Conservation (phyloP, 1,140 invertebrate species). For the Drosophila micromelanica region DNA sequence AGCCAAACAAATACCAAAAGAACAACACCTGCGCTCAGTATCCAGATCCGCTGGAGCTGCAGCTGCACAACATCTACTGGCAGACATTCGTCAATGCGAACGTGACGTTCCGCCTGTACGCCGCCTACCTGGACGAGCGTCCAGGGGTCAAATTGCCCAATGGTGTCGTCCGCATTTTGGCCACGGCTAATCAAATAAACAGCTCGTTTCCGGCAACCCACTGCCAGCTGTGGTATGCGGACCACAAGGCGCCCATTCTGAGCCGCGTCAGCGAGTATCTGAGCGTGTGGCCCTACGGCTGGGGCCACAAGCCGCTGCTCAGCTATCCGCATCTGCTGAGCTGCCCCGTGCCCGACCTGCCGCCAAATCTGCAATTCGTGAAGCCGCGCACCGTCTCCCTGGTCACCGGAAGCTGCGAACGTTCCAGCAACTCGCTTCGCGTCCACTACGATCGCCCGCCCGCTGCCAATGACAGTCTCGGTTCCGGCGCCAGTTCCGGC, state of each 20-base stretch:
- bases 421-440: slow-evolving; percentile 91
- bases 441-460: slow-evolving; percentile 89
- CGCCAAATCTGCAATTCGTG: slow-evolving; percentile 85
- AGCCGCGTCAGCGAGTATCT: slow-evolving; percentile 92
- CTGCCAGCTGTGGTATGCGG: slow-evolving; percentile 95
- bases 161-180: slow-evolving; percentile 90
- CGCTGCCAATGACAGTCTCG: neutral
- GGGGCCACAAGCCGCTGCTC: slow-evolving; percentile 94
- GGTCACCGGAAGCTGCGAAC: slow-evolving; percentile 91
- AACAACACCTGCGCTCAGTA: slow-evolving; percentile 49
- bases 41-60: slow-evolving; percentile 56
- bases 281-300: slow-evolving; percentile 95
- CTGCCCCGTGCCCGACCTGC: slow-evolving; percentile 90
- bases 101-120: slow-evolving; percentile 94
- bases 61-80: slow-evolving; percentile 87
- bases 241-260: slow-evolving; percentile 89
- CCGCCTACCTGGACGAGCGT: slow-evolving; percentile 94
- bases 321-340: slow-evolving; percentile 95
- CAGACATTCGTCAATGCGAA: slow-evolving; percentile 91
- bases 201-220: slow-evolving; percentile 88
- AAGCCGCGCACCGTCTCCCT: slow-evolving; percentile 93
- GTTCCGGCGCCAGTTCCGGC: slow-evolving; percentile 63
- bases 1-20: slow-evolving; percentile 32
- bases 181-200: slow-evolving; percentile 93
- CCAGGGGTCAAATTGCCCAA: slow-evolving; percentile 87